Percentiles rank a stretch among this genome's conserved stretches.
Conservation (phyloP, 2,113 vertebrate genomes). For the Hemiscyllium ocellatum region DNA sequence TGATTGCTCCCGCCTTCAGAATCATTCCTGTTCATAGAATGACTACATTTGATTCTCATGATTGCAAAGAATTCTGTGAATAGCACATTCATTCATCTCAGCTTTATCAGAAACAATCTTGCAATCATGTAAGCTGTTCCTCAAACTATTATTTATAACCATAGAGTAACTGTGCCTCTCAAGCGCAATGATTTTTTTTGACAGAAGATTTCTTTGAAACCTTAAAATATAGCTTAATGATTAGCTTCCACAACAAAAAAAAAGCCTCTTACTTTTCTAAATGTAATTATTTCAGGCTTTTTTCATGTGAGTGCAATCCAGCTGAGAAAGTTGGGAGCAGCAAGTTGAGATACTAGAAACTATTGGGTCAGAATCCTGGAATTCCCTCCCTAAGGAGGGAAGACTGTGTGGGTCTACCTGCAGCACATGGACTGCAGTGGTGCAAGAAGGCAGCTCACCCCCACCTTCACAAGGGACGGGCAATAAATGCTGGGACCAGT, state of each 20-base stretch:
- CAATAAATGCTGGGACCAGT: too few species aligned
- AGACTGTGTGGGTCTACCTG: too few species aligned
- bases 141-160: neutral
- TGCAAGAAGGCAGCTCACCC: too few species aligned
- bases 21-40: neutral
- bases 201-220: neutral
- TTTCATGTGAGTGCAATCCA: neutral
- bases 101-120: neutral
- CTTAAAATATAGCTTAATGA: neutral
- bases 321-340: too few species aligned
- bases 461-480: too few species aligned
- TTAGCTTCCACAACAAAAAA: neutral
- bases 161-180: neutral
- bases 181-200: neutral
- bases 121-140: neutral
- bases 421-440: too few species aligned
- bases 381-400: too few species aligned
- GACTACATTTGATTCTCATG: neutral
- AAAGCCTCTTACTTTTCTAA: neutral
- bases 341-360: neutral
- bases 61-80: neutral
- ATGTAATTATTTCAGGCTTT: neutral
- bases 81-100: neutral
- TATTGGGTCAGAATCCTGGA: too few species aligned
- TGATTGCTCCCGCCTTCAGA: too few species aligned